Conservation (phyloP, 2,888 invertebrate species). For the Watsonalla cultraria region DNA sequence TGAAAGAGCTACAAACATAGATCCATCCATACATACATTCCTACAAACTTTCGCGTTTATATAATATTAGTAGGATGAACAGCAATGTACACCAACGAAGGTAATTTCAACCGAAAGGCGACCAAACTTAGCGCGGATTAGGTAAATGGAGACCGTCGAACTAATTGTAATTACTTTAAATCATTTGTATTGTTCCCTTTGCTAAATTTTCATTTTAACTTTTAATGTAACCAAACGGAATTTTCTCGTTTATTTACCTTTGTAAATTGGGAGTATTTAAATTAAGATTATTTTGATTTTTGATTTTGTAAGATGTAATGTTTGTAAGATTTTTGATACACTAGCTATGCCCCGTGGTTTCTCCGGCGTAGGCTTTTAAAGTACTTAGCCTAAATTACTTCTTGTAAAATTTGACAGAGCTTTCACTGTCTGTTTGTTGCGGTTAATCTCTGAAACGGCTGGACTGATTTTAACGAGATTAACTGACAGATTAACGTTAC, state of each 20-base stretch:
- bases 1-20: not conserved
- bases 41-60: too few species aligned
- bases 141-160: constrained; percentile 42
- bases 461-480: too few species aligned
- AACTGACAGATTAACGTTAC: too few species aligned
- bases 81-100: constrained; percentile 20
- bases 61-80: constrained; percentile 1
- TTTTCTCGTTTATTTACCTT: not conserved
- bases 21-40: too few species aligned
- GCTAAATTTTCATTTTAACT: constrained; percentile 8
- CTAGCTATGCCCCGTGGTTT: too few species aligned
- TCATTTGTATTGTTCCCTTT: constrained; percentile 25
- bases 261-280: not conserved
- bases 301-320: not conserved
- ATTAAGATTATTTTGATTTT: not conserved
- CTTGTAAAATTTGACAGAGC: too few species aligned
- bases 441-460: too few species aligned
- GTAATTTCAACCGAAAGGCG: constrained; percentile 18
- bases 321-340: too few species aligned
- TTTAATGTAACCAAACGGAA: constrained; percentile 2
- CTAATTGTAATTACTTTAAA: constrained; percentile 31
- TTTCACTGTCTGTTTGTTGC: too few species aligned
- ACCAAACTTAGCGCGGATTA: constrained; percentile 48
- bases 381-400: too few species aligned
- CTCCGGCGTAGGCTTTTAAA: too few species aligned